A percentile compares a stretch with the other conserved stretches of the same genome.
Conservation (phyloP, 1,140 invertebrate species). For the Leptonema lineaticorne region DNA sequence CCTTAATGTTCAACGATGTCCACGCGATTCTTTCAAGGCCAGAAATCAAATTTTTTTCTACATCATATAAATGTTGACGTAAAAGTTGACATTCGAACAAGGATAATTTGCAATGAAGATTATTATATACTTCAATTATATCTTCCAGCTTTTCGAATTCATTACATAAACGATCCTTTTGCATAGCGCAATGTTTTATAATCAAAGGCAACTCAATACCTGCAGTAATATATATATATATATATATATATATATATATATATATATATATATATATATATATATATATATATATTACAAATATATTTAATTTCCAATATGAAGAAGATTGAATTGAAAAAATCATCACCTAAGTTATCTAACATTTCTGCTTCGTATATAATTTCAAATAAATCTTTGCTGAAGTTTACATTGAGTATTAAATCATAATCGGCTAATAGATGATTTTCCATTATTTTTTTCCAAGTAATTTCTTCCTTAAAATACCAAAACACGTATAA, state of each 20-base stretch:
- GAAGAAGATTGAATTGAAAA: neutral
- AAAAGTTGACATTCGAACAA: conserved; percentile 67
- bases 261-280: neutral
- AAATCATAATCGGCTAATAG: conserved; percentile 66
- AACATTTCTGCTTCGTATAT: conserved; percentile 76
- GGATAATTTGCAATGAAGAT: conserved; percentile 59
- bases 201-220: conserved; percentile 69
- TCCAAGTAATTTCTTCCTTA: neutral
- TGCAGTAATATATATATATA: conserved; percentile 20
- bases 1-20: conserved; percentile 77
- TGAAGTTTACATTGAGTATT: conserved; percentile 66
- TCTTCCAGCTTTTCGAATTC: conserved; percentile 61
- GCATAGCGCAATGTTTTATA: conserved; percentile 69
- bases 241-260: neutral
- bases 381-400: conserved; percentile 66
- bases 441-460: conserved; percentile 6
- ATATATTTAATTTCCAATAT: neutral
- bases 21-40: conserved; percentile 80
- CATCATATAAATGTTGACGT: conserved; percentile 67
- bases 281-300: neutral
- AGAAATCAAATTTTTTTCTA: conserved; percentile 76
- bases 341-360: conserved; percentile 60
- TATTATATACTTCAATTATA: conserved; percentile 65
- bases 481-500: neutral
- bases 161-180: conserved; percentile 65